Conservation (phyloP, 2,888 invertebrate species). For the Caenorhabditis imperialis region DNA sequence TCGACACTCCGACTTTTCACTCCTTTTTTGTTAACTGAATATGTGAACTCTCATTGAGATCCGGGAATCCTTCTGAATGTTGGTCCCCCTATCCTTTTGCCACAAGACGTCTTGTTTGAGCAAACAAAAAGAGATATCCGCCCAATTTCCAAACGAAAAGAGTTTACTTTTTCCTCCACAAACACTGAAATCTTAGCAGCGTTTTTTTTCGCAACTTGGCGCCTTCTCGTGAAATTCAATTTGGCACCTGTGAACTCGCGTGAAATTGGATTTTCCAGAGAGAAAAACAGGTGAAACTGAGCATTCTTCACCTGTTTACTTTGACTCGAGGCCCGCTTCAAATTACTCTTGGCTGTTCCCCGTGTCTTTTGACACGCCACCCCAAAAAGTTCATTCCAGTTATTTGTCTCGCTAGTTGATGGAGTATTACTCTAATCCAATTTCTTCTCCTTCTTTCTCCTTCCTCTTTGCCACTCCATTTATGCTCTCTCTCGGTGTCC, state of each 20-base stretch:
- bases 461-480: constrained; percentile 2
- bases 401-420: not conserved
- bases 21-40: constrained; percentile 5
- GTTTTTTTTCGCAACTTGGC: constrained; percentile 13
- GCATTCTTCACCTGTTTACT: no score
- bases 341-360: not conserved
- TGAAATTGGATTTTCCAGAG: constrained; percentile 2
- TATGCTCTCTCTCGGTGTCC: constrained; percentile 3
- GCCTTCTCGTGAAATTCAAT: constrained; percentile 6
- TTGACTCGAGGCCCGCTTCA: no score
- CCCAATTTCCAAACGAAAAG: constrained; percentile 11
- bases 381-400: not conserved
- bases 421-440: constrained; percentile 10
- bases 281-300: not conserved
- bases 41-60: no score
- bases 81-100: not conserved
- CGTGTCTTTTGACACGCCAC: not conserved
- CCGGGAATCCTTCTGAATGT: not conserved
- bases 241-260: not conserved
- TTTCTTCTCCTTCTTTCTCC: constrained; percentile 9
- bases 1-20: no score
- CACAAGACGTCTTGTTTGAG: constrained; percentile 36
- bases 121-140: constrained; percentile 46
- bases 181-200: constrained; percentile 30
- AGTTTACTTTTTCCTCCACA: constrained; percentile 44